phyloP scores from a whole-genome alignment of 2,113 vertebrate genomes.

The Tiliqua scincoides region DNA sequence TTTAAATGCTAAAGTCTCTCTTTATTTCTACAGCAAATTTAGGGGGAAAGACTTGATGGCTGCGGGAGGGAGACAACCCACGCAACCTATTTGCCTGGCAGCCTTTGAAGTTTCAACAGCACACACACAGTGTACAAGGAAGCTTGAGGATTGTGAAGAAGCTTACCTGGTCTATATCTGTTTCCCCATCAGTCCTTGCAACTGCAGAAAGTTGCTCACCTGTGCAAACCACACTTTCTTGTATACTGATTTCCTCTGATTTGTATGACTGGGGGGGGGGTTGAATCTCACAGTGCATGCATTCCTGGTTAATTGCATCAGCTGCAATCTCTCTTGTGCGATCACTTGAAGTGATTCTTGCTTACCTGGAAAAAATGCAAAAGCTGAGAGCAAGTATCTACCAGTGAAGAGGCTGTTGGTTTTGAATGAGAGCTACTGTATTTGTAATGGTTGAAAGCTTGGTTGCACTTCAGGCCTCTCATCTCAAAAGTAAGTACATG shows the following conservation, averaged over 20 bases:
- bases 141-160: slow-evolving; percentile 18
- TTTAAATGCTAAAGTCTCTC: slow-evolving; percentile 13
- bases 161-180: slow-evolving; percentile 26
- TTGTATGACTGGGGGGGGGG: slow-evolving; percentile 49
- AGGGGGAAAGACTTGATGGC: slow-evolving; percentile 52
- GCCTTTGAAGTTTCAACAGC: neutral
- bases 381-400: slow-evolving; percentile 1
- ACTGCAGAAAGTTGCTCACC: slow-evolving; percentile 72
- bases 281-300: slow-evolving; percentile 18
- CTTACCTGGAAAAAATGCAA: neutral
- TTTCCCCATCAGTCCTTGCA: slow-evolving; percentile 76
- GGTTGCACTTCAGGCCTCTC: neutral
- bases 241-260: slow-evolving; percentile 63
- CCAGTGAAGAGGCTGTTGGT: neutral
- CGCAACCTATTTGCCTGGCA: slow-evolving; percentile 51
- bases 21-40: slow-evolving; percentile 33
- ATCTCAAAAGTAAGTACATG: neutral
- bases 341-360: slow-evolving; percentile 38
- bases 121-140: neutral
- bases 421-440: neutral
- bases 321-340: slow-evolving; percentile 13
- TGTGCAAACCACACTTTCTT: slow-evolving; percentile 74
- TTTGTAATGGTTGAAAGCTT: neutral
- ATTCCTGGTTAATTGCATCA: slow-evolving; percentile 29
- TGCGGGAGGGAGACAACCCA: slow-evolving; percentile 32